Base-by-base conservation (phyloP, 2,888 invertebrate species). In the Lamellibrachia columna region DNA sequence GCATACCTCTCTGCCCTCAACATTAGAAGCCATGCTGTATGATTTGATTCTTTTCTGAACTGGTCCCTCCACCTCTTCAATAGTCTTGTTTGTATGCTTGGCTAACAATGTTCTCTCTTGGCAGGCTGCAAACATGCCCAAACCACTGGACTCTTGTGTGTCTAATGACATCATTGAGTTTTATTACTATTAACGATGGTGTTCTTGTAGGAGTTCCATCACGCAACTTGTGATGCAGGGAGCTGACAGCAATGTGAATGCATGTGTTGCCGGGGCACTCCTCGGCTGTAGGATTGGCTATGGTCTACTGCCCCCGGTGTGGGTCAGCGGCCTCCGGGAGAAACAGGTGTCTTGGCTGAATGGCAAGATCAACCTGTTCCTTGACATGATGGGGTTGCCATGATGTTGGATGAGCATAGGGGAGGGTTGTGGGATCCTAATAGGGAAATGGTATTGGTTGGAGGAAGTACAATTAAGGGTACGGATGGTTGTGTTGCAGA, bases 321-420 rank as follows among this genome's bases (percentile, higher is more conserved):
- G 96, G 96, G 94, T 96, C 4, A 94, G 94, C 15, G 95, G 95
- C 28, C 94, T 96, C 2, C 94, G 95, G 53, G 94, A 94, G 60
- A 94, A 95, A 92, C 96, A 96, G 93, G 95, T 94, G 28, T 93
- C 94, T 3, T 96, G 96, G 95, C 94, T 96, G 0, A 96, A 96
- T 93, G 91, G 93, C 7, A 96, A 95, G 94, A 95, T 96, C 55
- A 96, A 96, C 94, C 94, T 94, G 90, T 94, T 96, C 9, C 94
- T 96, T n/a, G 96, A 96, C 93, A 96, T 96, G 95, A 95, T 96
- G 94, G 96, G 96, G 4, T 94, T 96, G 40, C 96, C 96, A 9
- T 96, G 94, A 95, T 91, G 53, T 40, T 15, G 40, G 40, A 40
- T 40, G 40, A 40, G 22, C 75, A 22, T 75, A n/a, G 15, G 75